Conservation (phyloP, 1,140 invertebrate species). For the Antheraea pernyi region DNA sequence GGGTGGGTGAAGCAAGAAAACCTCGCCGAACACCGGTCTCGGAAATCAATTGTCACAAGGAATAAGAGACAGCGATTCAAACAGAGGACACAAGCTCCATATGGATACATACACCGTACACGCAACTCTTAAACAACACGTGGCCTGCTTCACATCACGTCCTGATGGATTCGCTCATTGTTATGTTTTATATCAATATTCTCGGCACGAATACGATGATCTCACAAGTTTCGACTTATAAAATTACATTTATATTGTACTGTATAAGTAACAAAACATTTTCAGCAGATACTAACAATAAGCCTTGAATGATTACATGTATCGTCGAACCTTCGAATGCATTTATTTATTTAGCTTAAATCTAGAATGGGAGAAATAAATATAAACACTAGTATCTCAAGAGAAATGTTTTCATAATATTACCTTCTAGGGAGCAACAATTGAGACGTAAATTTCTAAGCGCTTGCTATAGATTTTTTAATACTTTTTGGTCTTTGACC, state of each 20-base stretch:
- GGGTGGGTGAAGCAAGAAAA: slow-evolving; percentile 42
- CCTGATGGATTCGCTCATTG: not conserved
- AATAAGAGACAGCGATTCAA: not conserved
- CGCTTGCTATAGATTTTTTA: too few relatives aligned
- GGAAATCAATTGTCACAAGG: not conserved
- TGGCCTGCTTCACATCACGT: not conserved
- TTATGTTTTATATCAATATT: not conserved
- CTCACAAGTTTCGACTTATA: not conserved
- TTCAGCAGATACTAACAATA: not conserved
- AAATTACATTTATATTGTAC: slow-evolving; percentile 5
- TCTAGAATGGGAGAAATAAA: too few relatives aligned
- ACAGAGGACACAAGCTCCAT: not conserved
- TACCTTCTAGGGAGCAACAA: too few relatives aligned
- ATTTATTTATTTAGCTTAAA: too few relatives aligned
- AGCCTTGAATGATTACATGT: too few relatives aligned
- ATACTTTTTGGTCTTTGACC: too few relatives aligned
- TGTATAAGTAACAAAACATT: not conserved
- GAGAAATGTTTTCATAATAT: too few relatives aligned
- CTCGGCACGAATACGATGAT: not conserved
- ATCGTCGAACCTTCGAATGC: too few relatives aligned
- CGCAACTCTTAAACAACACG: not conserved
- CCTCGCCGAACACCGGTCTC: not conserved
- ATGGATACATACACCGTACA: not conserved
- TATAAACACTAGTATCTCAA: too few relatives aligned
- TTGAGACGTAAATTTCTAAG: too few relatives aligned